Conservation (phyloP, 2,797 vertebrate genomes). For the Threskiornis aethiopicus region DNA sequence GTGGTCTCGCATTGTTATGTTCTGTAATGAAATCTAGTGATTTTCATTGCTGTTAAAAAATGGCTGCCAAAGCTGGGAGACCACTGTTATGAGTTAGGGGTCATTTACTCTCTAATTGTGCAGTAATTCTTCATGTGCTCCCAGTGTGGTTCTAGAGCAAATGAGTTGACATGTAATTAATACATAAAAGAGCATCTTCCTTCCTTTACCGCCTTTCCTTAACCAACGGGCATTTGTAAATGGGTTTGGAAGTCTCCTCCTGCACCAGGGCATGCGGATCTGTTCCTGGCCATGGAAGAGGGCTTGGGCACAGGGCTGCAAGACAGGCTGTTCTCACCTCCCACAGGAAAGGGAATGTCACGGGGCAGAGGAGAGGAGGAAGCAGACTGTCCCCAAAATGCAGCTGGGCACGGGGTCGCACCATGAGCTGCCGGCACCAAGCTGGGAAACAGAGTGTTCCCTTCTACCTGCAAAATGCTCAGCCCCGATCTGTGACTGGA, state of each 20-base stretch:
- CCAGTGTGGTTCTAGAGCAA: neutral
- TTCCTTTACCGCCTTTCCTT: neutral
- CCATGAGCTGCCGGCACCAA: neutral
- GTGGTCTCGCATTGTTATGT: neutral
- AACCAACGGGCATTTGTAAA: neutral
- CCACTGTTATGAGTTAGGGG: neutral
- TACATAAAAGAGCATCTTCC: neutral
- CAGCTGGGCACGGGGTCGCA: neutral
- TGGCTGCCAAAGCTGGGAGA: neutral
- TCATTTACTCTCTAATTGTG: conserved; percentile 58
- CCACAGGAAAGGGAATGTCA: neutral
- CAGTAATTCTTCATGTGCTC: conserved; percentile 32
- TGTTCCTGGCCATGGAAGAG: neutral
- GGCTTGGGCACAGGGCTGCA: neutral
- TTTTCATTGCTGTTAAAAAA: neutral
- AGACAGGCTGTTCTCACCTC: neutral
- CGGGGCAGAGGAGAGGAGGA: neutral
- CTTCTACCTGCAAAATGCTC: neutral
- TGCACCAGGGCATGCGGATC: neutral
- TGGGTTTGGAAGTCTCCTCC: neutral
- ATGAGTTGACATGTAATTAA: conserved; percentile 50
- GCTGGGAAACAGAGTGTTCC: neutral
- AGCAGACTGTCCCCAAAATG: neutral
- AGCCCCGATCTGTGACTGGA: neutral
- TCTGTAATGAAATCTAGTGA: neutral